A percentile compares a stretch with the other conserved stretches of the same genome.
These are phyloP conservation scores for Theretra japonica DNA, from an alignment of 2,888 invertebrate genomes.

Conservation along the genomic window DNA sequence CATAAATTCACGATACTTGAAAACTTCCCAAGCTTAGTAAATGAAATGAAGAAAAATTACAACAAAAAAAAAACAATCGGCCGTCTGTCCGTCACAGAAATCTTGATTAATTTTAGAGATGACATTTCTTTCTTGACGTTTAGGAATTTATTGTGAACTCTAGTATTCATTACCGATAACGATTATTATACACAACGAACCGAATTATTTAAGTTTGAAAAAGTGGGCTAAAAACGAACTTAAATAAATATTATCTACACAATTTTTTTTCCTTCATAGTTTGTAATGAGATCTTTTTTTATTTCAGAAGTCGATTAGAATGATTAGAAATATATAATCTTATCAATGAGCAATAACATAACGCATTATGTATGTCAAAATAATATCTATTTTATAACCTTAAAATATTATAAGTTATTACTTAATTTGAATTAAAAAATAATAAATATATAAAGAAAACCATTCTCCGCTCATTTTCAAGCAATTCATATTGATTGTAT, in stretches of 20 bases:
- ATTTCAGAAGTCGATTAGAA: no score
- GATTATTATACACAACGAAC: neutral
- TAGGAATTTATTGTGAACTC: neutral
- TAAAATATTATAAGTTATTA: neutral
- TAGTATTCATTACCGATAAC: no score
- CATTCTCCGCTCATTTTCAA: no score
- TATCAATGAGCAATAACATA: neutral
- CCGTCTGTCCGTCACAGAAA: conserved; percentile 1
- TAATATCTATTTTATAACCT: conserved; percentile 2
- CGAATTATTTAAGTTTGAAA: no score
- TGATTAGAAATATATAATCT: no score
- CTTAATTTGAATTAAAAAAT: neutral
- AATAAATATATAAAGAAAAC: no score
- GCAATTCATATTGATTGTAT: no score
- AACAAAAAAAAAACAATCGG: conserved; percentile 19
- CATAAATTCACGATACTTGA: neutral
- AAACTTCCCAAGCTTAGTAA: neutral
- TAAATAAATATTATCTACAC: no score
- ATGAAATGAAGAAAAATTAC: neutral
- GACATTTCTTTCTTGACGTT: neutral
- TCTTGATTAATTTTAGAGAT: conserved; percentile 17
- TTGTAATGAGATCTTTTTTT: no score
- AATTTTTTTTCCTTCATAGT: no score
- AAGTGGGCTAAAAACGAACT: no score
- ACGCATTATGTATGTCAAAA: neutral